Conservation (phyloP, 2,888 invertebrate species). For the Polydesmus complanatus region DNA sequence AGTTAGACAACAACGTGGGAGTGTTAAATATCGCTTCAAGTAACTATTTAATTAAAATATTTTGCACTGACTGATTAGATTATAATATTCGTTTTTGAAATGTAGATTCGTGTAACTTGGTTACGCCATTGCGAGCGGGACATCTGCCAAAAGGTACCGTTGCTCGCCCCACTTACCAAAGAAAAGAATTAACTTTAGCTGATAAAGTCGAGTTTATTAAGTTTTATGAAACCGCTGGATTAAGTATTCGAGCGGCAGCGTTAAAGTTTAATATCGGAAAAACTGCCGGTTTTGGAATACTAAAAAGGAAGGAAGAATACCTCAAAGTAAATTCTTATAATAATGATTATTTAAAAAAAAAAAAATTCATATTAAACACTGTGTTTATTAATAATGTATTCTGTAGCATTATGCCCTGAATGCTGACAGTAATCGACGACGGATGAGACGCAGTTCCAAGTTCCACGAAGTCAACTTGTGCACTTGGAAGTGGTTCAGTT, state of each 20-base stretch:
- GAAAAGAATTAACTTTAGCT: slow-evolving; percentile 10
- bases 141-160: not conserved
- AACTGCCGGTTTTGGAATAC: slow-evolving; percentile 5
- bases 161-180: not conserved
- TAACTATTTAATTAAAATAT: too few species aligned
- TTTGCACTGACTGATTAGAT: too few species aligned
- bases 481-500: slow-evolving; percentile 11
- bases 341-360: too few species aligned
- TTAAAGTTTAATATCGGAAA: slow-evolving; percentile 11
- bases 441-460: slow-evolving; percentile 3
- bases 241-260: slow-evolving; percentile 1
- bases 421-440: slow-evolving; percentile 4
- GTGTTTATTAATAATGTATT: too few species aligned
- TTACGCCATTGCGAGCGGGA: too few species aligned
- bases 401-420: slow-evolving; percentile 10
- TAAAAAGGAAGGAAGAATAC: slow-evolving; percentile 11
- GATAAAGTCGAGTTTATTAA: slow-evolving; percentile 12
- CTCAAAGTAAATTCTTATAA: not conserved
- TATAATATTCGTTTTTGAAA: too few species aligned
- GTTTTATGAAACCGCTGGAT: slow-evolving; percentile 4
- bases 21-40: too few species aligned
- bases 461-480: slow-evolving; percentile 11
- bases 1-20: too few species aligned
- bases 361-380: too few species aligned
- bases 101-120: too few species aligned